A percentile compares a stretch with the other conserved stretches of the same genome.
Evolutionary conservation across 1,140 invertebrate genomes (phyloP).

Genomic region (Leptestheria dahalacensis): DNA sequence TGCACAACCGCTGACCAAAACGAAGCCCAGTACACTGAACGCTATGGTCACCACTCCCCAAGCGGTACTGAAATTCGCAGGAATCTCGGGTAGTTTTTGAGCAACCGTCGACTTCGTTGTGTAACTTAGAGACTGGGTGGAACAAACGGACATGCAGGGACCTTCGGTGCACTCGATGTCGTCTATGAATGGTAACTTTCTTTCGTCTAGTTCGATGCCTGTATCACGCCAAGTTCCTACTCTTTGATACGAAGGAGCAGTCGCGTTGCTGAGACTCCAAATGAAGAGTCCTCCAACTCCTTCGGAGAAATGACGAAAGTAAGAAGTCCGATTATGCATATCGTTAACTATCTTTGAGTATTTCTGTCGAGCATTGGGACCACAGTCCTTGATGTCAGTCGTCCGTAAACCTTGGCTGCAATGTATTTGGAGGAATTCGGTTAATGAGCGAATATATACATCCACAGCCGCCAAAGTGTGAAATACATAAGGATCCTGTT

Average conservation of each 20-base stretch:
- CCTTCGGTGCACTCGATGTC: constrained; percentile 25
- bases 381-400: constrained; percentile 16
- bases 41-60: constrained; percentile 29
- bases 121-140: constrained; percentile 19
- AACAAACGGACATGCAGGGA: constrained; percentile 23
- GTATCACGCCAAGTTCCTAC: neutral
- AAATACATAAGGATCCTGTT: constrained; percentile 27
- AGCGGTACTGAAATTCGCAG: constrained; percentile 27
- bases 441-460: constrained; percentile 29
- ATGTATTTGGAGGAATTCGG: constrained; percentile 22
- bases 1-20: constrained; percentile 28
- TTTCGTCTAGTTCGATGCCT: neutral
- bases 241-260: neutral
- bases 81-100: neutral
- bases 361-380: neutral
- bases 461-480: constrained; percentile 30
- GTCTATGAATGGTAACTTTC: constrained; percentile 19
- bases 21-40: constrained; percentile 22
- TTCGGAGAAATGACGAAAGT: neutral
- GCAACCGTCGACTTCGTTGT: neutral
- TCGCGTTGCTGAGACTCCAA: neutral
- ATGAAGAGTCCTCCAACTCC: neutral
- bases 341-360: neutral
- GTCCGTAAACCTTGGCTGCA: constrained; percentile 21
- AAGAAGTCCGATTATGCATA: neutral